Evolutionary conservation across 2,888 invertebrate genomes (phyloP).

Genomic region (Rhaphigaster nebulosa): DNA sequence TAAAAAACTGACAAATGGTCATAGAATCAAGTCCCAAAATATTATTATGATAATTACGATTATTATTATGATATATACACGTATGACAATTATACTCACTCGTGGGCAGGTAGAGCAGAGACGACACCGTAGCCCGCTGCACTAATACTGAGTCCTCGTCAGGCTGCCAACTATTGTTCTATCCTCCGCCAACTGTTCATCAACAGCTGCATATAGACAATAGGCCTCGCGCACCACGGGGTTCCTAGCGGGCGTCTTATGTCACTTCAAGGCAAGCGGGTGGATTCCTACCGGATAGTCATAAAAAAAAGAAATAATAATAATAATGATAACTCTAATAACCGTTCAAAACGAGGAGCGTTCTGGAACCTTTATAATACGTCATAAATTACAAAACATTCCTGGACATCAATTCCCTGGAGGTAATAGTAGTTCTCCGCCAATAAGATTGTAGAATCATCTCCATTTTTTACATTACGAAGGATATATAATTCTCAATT

Average conservation of each 20-base stretch:
- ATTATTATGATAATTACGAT: too few relatives aligned
- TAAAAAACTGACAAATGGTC: neutral
- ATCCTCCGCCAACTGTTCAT: slow-evolving; percentile 52
- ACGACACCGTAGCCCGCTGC: neutral
- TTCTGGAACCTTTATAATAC: neutral
- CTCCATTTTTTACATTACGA: too few relatives aligned
- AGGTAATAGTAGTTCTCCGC: neutral
- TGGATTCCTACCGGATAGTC: slow-evolving; percentile 5
- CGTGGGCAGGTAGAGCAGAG: neutral
- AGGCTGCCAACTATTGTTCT: slow-evolving; percentile 47
- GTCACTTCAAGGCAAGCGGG: slow-evolving; percentile 15
- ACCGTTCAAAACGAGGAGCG: neutral
- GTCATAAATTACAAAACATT: neutral
- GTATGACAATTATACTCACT: neutral
- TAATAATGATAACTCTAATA: slow-evolving; percentile 8
- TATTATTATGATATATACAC: neutral
- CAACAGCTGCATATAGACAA: slow-evolving; percentile 60
- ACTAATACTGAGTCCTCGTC: slow-evolving; percentile 21
- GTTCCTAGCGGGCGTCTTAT: neutral
- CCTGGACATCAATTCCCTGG: neutral
- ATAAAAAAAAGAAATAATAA: neutral
- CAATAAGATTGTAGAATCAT: neutral
- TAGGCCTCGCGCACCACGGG: neutral
- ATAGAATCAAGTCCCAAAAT: neutral
- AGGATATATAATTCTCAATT: too few relatives aligned